A percentile compares a stretch with the other conserved stretches of the same genome.
Conservation (phyloP, 2,113 vertebrate genomes). For the Ceratotherium simum region DNA sequence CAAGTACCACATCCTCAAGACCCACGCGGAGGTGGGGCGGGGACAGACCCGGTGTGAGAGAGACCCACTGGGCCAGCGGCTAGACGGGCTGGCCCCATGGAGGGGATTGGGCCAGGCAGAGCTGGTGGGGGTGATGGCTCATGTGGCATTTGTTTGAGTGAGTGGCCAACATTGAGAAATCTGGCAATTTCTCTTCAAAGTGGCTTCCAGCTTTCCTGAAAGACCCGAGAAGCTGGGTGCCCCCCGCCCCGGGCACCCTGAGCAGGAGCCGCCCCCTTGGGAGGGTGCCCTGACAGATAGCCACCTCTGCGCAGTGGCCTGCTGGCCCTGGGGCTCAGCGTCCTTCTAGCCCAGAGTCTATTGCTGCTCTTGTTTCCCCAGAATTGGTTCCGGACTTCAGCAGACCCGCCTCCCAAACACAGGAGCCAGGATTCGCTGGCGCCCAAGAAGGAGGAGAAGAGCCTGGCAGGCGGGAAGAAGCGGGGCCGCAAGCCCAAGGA, state of each 20-base stretch:
- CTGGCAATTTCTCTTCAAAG: background rate
- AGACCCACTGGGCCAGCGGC: background rate
- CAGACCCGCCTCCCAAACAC: conserved; percentile 89
- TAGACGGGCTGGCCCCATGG: accelerated
- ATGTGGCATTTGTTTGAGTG: background rate
- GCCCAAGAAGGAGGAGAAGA: conserved; percentile 89
- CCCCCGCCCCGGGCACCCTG: accelerated
- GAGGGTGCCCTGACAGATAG: too few relatives aligned
- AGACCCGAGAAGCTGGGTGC: too few relatives aligned
- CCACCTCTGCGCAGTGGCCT: background rate
- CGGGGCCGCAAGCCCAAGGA: conserved; percentile 96
- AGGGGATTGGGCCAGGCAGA: accelerated
- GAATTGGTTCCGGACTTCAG: conserved; percentile 98
- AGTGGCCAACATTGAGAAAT: background rate
- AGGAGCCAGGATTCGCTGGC: conserved; percentile 88
- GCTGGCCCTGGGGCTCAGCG: too few relatives aligned
- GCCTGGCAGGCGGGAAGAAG: conserved; percentile 91
- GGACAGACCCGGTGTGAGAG: background rate
- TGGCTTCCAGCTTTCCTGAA: background rate
- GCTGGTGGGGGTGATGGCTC: background rate
- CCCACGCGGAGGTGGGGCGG: conserved; percentile 94
- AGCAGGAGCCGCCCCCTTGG: background rate
- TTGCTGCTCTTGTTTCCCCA: conserved; percentile 65
- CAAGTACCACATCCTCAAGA: conserved; percentile 99
- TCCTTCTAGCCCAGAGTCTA: background rate